Evolutionary conservation across 2,888 invertebrate species (phyloP), one percentile per base, ranked within the genome.

Genomic region (Chymomyza fuscimana): DNA sequence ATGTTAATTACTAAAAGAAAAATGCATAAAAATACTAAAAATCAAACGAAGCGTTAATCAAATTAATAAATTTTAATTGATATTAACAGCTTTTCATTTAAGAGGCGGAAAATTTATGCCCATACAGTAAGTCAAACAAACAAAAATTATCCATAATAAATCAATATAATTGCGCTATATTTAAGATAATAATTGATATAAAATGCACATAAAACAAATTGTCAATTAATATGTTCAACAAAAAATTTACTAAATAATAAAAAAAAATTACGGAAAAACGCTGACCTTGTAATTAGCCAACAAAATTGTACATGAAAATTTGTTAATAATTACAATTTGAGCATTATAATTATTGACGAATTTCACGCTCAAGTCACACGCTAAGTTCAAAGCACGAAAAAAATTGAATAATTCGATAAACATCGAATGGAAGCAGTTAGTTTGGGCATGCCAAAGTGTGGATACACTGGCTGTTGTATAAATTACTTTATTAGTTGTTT

Each of bases 401-500:
- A 58, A 60, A 60, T 29, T 50, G 25, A 64, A n/a, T 7, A 19
- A 63, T 63, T 46, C 19, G 61, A 66, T 52, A 9, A 56, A 58
- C 40, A 50, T 68, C 29, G 40, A 74, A 65, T 58, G 59, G 32
- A 15, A 69, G 67, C 59, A 69, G 50, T 63, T 52, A 67, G 40
- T 12, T 46, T 46, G 12, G 40, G 12, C 40, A 12, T 46, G 12
- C 3, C 2, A 12, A 46, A 46, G 40, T 46, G 10, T 46, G 40
- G 0, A 46, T 46, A 46, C 40, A 46, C 40, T 46, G 36, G 36
- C 4, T 25, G 25, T 1, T 3, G 25, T 4, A 25, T n/a, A 7
- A 46, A 46, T 46, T 10, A 46, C 40, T 12, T 46, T 12, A 46
- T 46, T 46, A 12, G 40, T 15, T 40, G 0, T 46, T 10, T 32